Evolutionary conservation across 2,113 vertebrate genomes (phyloP).

Genomic region (Junco hyemalis): DNA sequence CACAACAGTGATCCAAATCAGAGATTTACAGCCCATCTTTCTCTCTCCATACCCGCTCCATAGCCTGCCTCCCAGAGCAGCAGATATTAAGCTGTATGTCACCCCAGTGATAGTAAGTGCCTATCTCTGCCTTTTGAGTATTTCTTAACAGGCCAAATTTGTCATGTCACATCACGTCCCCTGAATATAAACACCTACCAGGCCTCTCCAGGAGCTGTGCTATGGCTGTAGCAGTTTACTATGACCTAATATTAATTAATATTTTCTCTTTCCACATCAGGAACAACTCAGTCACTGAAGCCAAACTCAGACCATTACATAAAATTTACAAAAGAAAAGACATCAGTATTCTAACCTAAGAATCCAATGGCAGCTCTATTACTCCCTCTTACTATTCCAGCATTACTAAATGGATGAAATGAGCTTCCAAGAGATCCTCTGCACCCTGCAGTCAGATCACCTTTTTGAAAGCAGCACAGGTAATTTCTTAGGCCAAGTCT

Average conservation of each 20-base stretch:
- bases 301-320: background rate
- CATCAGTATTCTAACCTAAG: background rate
- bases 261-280: background rate
- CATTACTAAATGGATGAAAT: background rate
- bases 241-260: background rate
- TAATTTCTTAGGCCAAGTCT: background rate
- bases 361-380: background rate
- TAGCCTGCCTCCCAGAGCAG: background rate
- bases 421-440: background rate
- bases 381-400: background rate
- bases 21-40: background rate
- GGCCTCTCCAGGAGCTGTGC: background rate
- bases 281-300: background rate
- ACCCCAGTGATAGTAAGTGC: background rate
- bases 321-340: background rate
- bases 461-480: background rate
- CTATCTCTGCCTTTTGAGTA: background rate
- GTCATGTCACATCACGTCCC: background rate
- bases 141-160: background rate
- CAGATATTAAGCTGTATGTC: background rate
- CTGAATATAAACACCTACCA: background rate
- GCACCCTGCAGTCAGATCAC: background rate
- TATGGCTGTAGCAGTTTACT: rapidly evolving
- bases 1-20: background rate
- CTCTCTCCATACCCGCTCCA: too few relatives aligned